phyloP scores from a whole-genome alignment of 2,797 vertebrate species.

The Danio tinwini region DNA sequence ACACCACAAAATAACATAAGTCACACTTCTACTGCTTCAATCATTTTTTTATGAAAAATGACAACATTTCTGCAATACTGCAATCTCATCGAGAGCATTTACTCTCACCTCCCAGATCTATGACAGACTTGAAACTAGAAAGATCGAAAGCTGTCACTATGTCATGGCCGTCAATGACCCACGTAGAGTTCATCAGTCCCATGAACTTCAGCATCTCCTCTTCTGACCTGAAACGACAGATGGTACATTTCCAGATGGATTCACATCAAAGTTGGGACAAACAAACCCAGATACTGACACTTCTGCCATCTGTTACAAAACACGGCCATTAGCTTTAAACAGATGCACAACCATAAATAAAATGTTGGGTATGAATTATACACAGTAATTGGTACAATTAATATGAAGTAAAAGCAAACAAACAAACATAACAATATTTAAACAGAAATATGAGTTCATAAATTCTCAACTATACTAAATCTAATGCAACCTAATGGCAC shows the following conservation, averaged over 20 bases:
- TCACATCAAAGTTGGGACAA: background rate
- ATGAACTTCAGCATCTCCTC: conserved; percentile 81
- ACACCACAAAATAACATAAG: background rate
- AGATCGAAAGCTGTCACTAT: conserved; percentile 77
- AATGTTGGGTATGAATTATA: background rate
- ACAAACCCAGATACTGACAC: conserved; percentile 3
- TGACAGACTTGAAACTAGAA: conserved; percentile 70
- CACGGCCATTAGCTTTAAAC: background rate
- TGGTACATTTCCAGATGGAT: conserved; percentile 12
- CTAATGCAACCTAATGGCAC: background rate
- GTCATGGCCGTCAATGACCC: conserved; percentile 77
- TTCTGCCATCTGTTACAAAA: conserved; percentile 12
- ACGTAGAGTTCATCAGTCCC: conserved; percentile 78
- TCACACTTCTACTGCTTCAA: background rate
- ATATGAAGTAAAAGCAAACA: background rate
- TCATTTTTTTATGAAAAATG: background rate
- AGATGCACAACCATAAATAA: background rate
- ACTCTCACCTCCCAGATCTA: conserved; percentile 76
- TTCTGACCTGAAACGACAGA: conserved; percentile 71
- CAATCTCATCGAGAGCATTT: background rate
- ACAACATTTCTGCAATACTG: background rate
- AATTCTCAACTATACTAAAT: background rate
- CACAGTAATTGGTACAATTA: background rate
- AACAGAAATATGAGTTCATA: background rate
- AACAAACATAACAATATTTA: background rate